Percentiles rank a stretch among this genome's conserved stretches.
Conservation (phyloP, 2,888 invertebrate genomes). For the Nebria brevicollis region DNA sequence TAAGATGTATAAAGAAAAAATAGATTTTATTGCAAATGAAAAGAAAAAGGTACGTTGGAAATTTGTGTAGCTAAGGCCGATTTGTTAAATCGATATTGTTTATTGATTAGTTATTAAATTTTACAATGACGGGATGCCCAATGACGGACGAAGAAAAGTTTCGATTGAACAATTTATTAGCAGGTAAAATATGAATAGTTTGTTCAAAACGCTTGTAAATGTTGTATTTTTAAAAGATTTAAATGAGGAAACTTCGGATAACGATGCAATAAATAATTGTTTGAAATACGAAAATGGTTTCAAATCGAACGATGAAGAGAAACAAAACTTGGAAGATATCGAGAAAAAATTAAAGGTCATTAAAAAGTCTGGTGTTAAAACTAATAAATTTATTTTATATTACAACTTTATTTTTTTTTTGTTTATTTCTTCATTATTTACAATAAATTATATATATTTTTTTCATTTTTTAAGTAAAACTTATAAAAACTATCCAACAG, state of each 20-base stretch:
- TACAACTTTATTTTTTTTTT: constrained; percentile 28
- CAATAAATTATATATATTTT: constrained; percentile 45
- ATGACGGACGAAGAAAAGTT: constrained; percentile 24
- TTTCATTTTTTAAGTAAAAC: constrained; percentile 34
- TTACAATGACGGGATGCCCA: not conserved
- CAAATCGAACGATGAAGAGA: constrained; percentile 21
- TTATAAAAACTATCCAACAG: constrained; percentile 40
- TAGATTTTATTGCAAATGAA: not conserved
- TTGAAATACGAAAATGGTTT: constrained; percentile 26
- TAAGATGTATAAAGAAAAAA: not conserved
- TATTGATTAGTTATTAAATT: constrained; percentile 7
- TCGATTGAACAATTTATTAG: constrained; percentile 23
- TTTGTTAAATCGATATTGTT: constrained; percentile 6
- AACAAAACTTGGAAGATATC: constrained; percentile 11
- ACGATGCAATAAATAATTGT: constrained; percentile 1
- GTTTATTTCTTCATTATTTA: constrained; percentile 22
- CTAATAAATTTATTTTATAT: constrained; percentile 44
- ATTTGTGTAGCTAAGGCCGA: not conserved
- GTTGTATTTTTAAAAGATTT: not conserved
- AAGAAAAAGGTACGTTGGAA: not conserved
- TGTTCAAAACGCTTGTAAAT: no score
- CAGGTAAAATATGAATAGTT: constrained; percentile 3
- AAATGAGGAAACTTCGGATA: constrained; percentile 8
- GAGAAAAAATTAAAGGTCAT: constrained; percentile 29
- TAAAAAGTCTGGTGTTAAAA: constrained; percentile 24